Evolutionary conservation across 35 echinoderm and acorn worm species (phyloP).

Genomic region (Apostichopus californicus): DNA sequence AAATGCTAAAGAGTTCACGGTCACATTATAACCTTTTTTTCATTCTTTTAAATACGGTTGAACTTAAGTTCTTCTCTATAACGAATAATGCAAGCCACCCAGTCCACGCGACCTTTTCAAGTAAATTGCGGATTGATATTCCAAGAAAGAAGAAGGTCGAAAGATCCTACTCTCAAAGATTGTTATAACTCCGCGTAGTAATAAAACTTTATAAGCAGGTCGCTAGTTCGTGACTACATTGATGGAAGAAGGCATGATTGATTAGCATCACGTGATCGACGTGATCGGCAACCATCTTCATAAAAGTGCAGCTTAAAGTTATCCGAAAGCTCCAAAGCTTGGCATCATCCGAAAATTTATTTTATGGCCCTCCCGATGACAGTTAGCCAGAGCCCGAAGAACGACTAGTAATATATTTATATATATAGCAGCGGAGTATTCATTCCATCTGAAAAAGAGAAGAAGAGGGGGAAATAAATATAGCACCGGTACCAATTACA

Average conservation of each 20-base stretch:
- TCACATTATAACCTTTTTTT: too few relatives aligned
- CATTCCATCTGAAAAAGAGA: not conserved
- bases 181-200: not conserved
- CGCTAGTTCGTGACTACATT: slow-evolving; percentile 17
- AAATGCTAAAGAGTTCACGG: too few relatives aligned
- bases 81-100: too few relatives aligned
- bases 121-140: not conserved
- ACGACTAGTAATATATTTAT: not conserved
- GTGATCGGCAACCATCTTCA: not conserved
- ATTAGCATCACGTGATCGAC: slow-evolving; percentile 25
- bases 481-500: slow-evolving; percentile 3
- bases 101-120: too few relatives aligned
- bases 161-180: not conserved
- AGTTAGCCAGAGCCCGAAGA: slow-evolving; percentile 20
- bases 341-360: slow-evolving; percentile 36
- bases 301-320: slow-evolving; percentile 30
- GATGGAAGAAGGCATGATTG: slow-evolving; percentile 21
- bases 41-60: too few relatives aligned
- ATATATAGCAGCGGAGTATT: not conserved
- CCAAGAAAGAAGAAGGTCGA: not conserved
- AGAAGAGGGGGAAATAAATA: not conserved
- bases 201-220: slow-evolving; percentile 20
- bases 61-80: too few relatives aligned
- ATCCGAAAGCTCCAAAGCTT: not conserved
- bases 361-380: slow-evolving; percentile 23